A percentile compares a stretch with the other conserved stretches of the same genome.
phyloP scores from a whole-genome alignment of 2,888 invertebrate genomes.

The Pteria penguin region DNA sequence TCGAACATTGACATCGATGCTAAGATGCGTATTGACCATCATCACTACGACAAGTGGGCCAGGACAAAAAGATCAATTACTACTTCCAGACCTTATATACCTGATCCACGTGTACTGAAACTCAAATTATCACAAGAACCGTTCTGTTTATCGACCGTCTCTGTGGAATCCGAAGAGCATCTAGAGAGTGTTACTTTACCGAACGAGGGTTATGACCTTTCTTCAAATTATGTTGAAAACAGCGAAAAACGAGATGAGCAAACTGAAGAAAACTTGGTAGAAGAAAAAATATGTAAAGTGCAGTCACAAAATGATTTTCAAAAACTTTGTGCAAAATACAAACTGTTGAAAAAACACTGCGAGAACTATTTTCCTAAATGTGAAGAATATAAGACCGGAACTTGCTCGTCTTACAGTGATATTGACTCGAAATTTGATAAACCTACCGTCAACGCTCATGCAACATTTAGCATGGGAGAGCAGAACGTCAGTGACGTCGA shows the following conservation, averaged over 20 bases:
- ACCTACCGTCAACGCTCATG: not conserved
- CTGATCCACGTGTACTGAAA: not conserved
- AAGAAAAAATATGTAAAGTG: not conserved
- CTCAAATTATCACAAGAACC: not conserved
- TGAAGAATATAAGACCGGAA: too few relatives aligned
- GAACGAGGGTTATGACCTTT: not conserved
- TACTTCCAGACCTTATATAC: not conserved
- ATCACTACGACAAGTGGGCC: not conserved
- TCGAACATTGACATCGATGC: not conserved
- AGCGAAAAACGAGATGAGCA: not conserved
- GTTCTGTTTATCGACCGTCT: not conserved
- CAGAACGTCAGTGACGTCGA: not conserved
- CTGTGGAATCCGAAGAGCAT: too few relatives aligned
- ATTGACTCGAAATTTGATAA: not conserved
- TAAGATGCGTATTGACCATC: not conserved
- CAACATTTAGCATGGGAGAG: too few relatives aligned
- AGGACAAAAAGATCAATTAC: not conserved
- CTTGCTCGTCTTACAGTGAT: too few relatives aligned
- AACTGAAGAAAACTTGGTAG: not conserved
- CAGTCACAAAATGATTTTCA: not conserved
- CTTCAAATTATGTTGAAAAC: not conserved
- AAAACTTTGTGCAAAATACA: too few relatives aligned
- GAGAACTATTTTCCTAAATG: too few relatives aligned
- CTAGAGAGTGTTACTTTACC: not conserved
- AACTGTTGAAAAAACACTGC: too few relatives aligned